phyloP scores from a whole-genome alignment of 1,140 invertebrate species.

The Gryon sp. region DNA sequence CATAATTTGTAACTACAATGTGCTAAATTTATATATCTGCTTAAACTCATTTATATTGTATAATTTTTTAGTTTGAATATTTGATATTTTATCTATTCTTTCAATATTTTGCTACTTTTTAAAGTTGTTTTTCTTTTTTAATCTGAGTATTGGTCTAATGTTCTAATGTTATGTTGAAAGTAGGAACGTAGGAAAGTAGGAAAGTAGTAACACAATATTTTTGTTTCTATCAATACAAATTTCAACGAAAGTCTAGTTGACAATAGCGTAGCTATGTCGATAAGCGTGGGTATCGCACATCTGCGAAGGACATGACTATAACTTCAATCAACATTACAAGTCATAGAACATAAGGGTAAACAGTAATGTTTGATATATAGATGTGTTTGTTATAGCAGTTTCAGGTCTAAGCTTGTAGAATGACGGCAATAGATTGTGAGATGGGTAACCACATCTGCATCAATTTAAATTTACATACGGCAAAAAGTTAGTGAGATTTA shows the following conservation, averaged over 20 bases:
- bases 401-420: constrained; percentile 44
- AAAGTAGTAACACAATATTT: constrained; percentile 6
- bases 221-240: constrained; percentile 25
- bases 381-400: constrained; percentile 53
- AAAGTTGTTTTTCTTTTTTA: neutral
- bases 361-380: constrained; percentile 59
- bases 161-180: constrained; percentile 6
- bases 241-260: constrained; percentile 25
- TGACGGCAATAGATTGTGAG: constrained; percentile 41
- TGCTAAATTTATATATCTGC: too few species aligned
- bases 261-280: constrained; percentile 43
- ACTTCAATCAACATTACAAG: constrained; percentile 62
- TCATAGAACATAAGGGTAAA: constrained; percentile 60
- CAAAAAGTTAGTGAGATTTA: neutral
- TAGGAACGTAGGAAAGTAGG: too few species aligned
- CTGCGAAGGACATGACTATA: constrained; percentile 57
- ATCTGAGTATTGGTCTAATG: neutral
- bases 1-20: too few species aligned
- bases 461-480: constrained; percentile 30
- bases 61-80: too few species aligned
- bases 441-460: constrained; percentile 40
- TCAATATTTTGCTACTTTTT: neutral
- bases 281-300: constrained; percentile 59
- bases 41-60: too few species aligned
- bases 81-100: too few species aligned